phyloP scores from a whole-genome alignment of 2,888 invertebrate genomes.

The Drosophila prolongata region DNA sequence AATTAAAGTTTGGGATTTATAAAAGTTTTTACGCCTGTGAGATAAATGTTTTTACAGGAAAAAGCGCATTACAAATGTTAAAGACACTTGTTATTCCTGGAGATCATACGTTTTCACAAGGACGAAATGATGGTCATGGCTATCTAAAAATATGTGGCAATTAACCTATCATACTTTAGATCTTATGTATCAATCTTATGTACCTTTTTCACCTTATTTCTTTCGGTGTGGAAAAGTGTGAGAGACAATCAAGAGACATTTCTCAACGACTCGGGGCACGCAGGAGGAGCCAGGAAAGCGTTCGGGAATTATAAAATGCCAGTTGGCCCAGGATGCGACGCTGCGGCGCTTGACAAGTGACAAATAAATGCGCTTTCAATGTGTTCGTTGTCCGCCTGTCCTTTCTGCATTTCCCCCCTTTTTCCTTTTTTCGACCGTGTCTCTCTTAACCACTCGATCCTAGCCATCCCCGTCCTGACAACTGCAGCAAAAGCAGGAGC shows the following conservation, averaged over 20 bases:
- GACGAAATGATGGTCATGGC: too few species aligned
- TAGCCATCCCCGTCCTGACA: constrained; percentile 52
- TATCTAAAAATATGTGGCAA: too few species aligned
- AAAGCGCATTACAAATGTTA: too few species aligned
- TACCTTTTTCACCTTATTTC: neutral
- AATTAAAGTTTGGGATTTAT: too few species aligned
- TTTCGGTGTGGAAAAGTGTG: neutral
- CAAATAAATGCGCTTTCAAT: constrained; percentile 75
- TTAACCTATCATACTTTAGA: too few species aligned
- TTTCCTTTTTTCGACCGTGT: neutral
- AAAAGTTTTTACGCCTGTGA: too few species aligned
- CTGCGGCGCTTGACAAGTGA: constrained; percentile 69
- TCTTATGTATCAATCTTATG: neutral
- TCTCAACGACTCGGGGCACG: constrained; percentile 51
- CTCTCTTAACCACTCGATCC: constrained; percentile 54
- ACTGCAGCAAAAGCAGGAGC: constrained; percentile 37
- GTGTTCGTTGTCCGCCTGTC: constrained; percentile 59
- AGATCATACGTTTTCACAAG: too few species aligned
- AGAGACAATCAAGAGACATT: constrained; percentile 72
- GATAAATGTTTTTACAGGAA: too few species aligned
- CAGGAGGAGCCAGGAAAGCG: constrained; percentile 19
- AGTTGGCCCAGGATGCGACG: constrained; percentile 47
- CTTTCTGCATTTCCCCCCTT: neutral
- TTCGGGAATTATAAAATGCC: constrained; percentile 76
- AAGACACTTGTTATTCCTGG: too few species aligned